Base-by-base conservation (phyloP, 2,113 vertebrate species). In the Labrus mixtus region DNA sequence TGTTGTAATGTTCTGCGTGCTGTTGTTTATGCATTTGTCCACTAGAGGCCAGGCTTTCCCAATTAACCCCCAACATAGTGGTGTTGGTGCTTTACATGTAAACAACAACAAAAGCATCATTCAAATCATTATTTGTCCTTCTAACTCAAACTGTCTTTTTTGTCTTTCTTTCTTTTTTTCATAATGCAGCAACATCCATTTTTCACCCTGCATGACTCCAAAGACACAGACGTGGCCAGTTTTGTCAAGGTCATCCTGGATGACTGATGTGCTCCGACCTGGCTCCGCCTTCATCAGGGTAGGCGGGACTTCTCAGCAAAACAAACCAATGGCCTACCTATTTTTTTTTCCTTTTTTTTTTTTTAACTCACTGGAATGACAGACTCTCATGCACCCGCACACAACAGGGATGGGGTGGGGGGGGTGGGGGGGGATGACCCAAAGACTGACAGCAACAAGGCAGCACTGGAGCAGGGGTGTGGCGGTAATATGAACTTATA, bases 161-260 rank as follows among this genome's bases (percentile, higher is more conserved):
- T 6, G 20, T 33, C 6, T 33, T 39, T 46, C 25, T 6, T 23
- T 33, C 6, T 33, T 33, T 33, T 6, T 33, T 33, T 37, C 1
- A 63, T 62, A 0, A 36, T 56, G 61, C 92, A 99, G 98, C 93
- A 97, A 96, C 97, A 98, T 93, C 95, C 89, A 36, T 99, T 99
- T 95, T 97, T 99, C 94, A 96, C 95, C 81, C 79, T 95, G 91
- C 98, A 99, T 17, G 97, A 98, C 95, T 96, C 97, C 96, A 98
- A 98, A 97, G 96, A 96, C 81, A 99, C 98, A 86, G 97, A 99
- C n/a, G 97, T 98, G 95, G 97, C 97, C 91, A 97, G 96, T 94
- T 99, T 99, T 93, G 97, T 99, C 94, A 97, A 97, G 94, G 92
- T 94, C 89, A 96, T 98, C 94, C 94, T 99, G 89, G 96, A 96